phyloP scores from a whole-genome alignment of 2,113 vertebrate species.

The human (Homo sapiens) region DNA sequence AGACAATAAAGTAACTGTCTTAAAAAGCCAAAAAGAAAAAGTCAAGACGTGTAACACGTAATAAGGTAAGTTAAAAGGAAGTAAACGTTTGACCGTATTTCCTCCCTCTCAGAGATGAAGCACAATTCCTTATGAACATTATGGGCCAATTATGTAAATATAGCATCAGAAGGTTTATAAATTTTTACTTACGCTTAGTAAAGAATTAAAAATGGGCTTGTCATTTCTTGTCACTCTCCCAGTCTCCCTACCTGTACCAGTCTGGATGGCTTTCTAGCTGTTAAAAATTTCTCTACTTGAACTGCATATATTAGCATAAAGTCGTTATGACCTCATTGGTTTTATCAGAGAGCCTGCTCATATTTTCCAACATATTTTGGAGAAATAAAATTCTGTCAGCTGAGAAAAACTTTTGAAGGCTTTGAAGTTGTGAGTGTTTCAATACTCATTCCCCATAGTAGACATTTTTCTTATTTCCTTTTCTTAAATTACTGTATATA shows the following conservation, averaged over 20 bases:
- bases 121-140: background rate
- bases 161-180: background rate
- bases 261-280: background rate
- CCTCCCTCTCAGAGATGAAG: constrained; percentile 43
- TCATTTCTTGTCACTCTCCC: background rate
- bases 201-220: background rate
- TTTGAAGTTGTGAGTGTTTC: background rate
- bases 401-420: constrained; percentile 1
- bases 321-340: constrained; percentile 58
- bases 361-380: background rate
- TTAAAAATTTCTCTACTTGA: background rate
- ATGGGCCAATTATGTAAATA: constrained; percentile 36
- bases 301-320: background rate
- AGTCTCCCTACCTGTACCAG: background rate
- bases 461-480: background rate
- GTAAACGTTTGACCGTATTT: constrained; percentile 53
- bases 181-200: constrained; percentile 1
- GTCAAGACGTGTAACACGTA: background rate
- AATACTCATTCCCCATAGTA: background rate
- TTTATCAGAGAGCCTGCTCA: constrained; percentile 23
- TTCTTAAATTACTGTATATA: constrained; percentile 1
- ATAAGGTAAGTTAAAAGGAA: background rate
- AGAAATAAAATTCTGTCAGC: constrained; percentile 48
- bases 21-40: constrained; percentile 5
- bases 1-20: constrained; percentile 16